Base-by-base conservation (phyloP, 2,113 vertebrate genomes). In the Prinia subflava region DNA sequence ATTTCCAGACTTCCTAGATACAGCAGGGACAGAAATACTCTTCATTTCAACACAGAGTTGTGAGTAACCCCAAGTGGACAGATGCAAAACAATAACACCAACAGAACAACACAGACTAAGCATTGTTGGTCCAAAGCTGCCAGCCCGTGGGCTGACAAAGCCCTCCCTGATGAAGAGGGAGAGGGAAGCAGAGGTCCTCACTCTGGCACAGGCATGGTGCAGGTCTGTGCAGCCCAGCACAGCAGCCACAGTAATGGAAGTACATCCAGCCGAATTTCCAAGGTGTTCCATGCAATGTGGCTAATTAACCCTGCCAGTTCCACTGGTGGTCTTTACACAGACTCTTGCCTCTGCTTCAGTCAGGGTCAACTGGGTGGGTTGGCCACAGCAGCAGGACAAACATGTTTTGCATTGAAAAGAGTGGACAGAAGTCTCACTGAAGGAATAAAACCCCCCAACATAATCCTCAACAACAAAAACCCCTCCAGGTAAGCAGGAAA, bases 11-110 rank as follows among this genome's bases (percentile, higher is more conserved):
- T 92, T 96, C 44, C 60, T 55, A 22, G 33, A 52, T 87, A 59
- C 39, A 62, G 20, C 53, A 30, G 69, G 28, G 52, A 78, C 14
- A 68, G 60, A 90, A 89, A 81, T 83, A 35, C 9, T 87, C 57
- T 68, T 60, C 75, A 37, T 87, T 94, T 70, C 78, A 87, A 79
- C 65, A 75, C 42, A 89, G 83, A 41, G 41, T 60, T 81, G 76
- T 70, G 78, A 80, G 59, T 62, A 89, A 57, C 74, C 62, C 67
- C 0, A 7, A 70, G 70, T 7, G 24, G 69, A 60, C 86, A 93
- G 73, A 94, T 69, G 86, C 62, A 84, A 79, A 93, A 92, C 89
- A 94, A 69, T 69, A 87, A 46, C 77, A 82, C 41, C 49, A 73
- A 79, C 35, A 47, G 0, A 73, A n/a, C 68, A 83, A 60, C 47